Conservation (phyloP, 2,113 vertebrate genomes). For the Oncorhynchus nerka region DNA sequence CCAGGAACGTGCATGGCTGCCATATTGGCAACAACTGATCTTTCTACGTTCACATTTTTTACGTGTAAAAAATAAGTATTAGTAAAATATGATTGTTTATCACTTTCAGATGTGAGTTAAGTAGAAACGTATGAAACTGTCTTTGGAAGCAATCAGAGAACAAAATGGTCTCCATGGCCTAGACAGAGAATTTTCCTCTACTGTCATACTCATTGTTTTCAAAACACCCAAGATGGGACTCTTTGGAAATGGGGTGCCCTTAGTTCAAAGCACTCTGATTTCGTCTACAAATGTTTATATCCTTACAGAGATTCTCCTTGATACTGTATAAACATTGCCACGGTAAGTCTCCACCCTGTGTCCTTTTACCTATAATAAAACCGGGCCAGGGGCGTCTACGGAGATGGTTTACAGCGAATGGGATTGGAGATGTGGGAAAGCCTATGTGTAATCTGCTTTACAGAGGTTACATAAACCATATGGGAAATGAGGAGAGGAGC, state of each 20-base stretch:
- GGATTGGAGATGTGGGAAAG: constrained; percentile 37
- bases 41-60: neutral
- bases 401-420: constrained; percentile 59
- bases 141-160: too few relatives aligned
- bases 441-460: constrained; percentile 21
- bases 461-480: constrained; percentile 43
- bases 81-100: too few relatives aligned
- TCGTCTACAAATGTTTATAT: neutral
- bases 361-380: constrained; percentile 12
- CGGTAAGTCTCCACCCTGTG: constrained; percentile 11
- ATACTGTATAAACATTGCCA: neutral
- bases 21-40: neutral
- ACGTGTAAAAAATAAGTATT: neutral
- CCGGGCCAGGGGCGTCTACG: constrained; percentile 45
- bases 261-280: neutral
- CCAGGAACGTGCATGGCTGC: constrained; percentile 26
- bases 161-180: too few relatives aligned
- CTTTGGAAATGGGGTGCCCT: neutral
- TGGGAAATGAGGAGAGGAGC: constrained; percentile 49
- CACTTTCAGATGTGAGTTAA: too few relatives aligned
- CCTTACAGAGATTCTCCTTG: neutral
- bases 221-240: neutral
- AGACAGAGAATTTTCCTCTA: too few relatives aligned
- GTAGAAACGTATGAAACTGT: too few relatives aligned
- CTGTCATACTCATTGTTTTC: neutral